Conservation (phyloP, 2,113 vertebrate species). For the Eleginops maclovinus region DNA sequence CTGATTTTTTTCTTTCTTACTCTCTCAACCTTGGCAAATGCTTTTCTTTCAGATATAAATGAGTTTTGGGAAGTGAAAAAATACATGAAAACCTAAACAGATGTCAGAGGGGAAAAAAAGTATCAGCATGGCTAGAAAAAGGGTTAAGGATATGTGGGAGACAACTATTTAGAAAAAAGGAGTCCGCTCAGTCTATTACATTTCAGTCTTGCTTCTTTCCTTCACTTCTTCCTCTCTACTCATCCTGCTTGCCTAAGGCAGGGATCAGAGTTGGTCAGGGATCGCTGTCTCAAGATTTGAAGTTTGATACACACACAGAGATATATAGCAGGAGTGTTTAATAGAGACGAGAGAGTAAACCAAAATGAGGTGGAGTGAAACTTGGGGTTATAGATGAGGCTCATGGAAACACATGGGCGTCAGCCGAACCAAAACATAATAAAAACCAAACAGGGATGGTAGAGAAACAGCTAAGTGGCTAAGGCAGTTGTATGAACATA, state of each 20-base stretch:
- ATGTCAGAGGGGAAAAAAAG: slow-evolving; percentile 12
- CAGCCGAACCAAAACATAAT: slow-evolving; percentile 14
- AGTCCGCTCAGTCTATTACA: slow-evolving; percentile 37
- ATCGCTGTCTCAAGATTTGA: slow-evolving; percentile 43
- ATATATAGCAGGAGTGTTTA: slow-evolving; percentile 38
- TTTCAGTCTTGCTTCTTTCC: slow-evolving; percentile 31
- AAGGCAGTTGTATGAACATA: background rate
- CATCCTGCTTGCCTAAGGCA: slow-evolving; percentile 52
- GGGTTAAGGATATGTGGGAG: slow-evolving; percentile 23
- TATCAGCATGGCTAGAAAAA: slow-evolving; percentile 30
- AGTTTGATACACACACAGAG: slow-evolving; percentile 30
- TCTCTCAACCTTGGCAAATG: background rate
- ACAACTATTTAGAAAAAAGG: background rate
- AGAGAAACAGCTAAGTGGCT: background rate
- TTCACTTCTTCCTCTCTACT: slow-evolving; percentile 16
- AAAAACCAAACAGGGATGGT: slow-evolving; percentile 17
- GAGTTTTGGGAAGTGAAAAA: slow-evolving; percentile 19
- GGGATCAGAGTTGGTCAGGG: slow-evolving; percentile 56
- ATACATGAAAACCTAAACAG: slow-evolving; percentile 38
- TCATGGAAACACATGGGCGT: slow-evolving; percentile 48
- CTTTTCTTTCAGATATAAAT: background rate
- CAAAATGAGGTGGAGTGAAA: slow-evolving; percentile 51
- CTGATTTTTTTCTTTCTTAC: slow-evolving; percentile 1
- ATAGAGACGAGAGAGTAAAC: slow-evolving; percentile 32
- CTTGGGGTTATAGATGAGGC: slow-evolving; percentile 25